Evolutionary conservation across 2,888 invertebrate genomes (phyloP), one percentile per base, ranked within the genome.

Genomic region (Sphaerophoria rueppellii): DNA sequence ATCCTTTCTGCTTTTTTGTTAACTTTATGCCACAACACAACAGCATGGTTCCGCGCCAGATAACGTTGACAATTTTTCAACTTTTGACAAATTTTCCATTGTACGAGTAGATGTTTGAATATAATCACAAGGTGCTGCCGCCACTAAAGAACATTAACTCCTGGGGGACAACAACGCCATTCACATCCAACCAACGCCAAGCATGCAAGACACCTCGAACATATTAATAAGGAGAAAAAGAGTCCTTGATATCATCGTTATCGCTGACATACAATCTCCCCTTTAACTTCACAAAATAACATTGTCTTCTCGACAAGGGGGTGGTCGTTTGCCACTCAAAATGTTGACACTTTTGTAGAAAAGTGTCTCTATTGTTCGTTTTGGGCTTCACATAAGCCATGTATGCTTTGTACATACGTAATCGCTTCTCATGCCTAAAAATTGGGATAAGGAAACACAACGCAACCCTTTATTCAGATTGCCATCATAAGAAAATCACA

Each of bases 21-120:
- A 73, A 54, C 48, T 55, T 50, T 6, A 70, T 67, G 71, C 65
- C 71, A 35, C 74, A 76, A 79, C 14, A 50, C 37, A 79, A 58
- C 85, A 76, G 76, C 76, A 85, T 85, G 85, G 85, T 81, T 81
- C 70, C 81, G 55, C 74, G 80, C 61, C 61, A 74, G 81, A 85
- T 85, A 85, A 81, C 63, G 73, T 24, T 63, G n/a, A 85, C 77
- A 85, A 85, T 85, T 85, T 85, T 85, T 85, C 85, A 85, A 85
- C 81, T 85, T 85, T 85, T 81, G 85, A 85, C 85, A 85, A 85
- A 85, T 85, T 85, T 77, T 76, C 85, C 54, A 85, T 81, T 85
- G 85, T 85, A 76, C 77, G 85, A 24, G 24, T 24, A 24, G 24
- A 24, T 24, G 24, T 24, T 63, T 76, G 81, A 65, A 73, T 79